Percentiles rank a stretch among this genome's conserved stretches.
These are phyloP conservation scores for Polyploca ridens DNA, from an alignment of 2,888 invertebrate species.

Conservation along the genomic window DNA sequence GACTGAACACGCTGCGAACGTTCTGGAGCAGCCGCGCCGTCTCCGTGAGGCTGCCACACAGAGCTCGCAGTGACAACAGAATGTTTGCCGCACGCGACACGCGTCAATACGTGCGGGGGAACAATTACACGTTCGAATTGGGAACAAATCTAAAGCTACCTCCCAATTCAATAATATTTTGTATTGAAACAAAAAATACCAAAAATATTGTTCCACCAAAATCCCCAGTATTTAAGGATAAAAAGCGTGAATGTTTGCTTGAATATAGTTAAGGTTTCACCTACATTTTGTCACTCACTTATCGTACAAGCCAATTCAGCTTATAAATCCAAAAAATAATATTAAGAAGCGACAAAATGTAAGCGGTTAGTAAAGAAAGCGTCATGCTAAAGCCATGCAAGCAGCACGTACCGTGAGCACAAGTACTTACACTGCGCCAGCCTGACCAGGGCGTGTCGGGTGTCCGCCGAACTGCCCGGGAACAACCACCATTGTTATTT, in stretches of 20 bases:
- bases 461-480: conserved; percentile 81
- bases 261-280: background rate
- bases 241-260: background rate
- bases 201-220: background rate
- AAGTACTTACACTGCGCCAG: conserved; percentile 95
- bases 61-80: conserved; percentile 58
- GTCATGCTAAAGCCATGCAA: conserved; percentile 47
- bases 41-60: conserved; percentile 95
- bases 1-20: conserved; percentile 95
- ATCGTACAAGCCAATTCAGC: background rate
- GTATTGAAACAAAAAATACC: background rate
- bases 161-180: conserved; percentile 1
- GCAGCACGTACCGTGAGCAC: conserved; percentile 28
- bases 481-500: conserved; percentile 50
- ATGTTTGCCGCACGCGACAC: conserved; percentile 53
- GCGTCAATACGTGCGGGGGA: background rate
- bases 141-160: background rate
- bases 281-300: background rate
- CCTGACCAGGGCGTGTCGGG: conserved; percentile 95
- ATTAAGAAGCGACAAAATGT: background rate
- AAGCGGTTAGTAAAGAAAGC: conserved; percentile 24
- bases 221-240: background rate
- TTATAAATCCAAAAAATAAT: background rate
- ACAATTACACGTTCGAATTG: conserved; percentile 14
- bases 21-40: conserved; percentile 97